Evolutionary conservation across 2,888 invertebrate species (phyloP).

Genomic region (Catocala fraxini): DNA sequence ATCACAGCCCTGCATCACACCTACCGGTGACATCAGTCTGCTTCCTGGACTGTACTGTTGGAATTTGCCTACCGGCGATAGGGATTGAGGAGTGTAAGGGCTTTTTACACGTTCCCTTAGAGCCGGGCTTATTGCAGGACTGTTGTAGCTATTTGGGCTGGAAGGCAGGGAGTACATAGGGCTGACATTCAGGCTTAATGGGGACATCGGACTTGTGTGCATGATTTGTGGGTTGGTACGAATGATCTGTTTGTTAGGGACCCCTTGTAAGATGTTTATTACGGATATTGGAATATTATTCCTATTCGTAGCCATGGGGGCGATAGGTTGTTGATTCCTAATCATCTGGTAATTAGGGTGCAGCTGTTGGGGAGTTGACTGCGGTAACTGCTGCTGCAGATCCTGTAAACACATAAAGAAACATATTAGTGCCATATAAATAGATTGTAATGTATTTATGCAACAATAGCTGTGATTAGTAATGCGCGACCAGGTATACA

Average conservation of each 20-base stretch:
- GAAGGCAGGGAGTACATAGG: conserved; percentile 76
- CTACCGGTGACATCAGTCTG: conserved; percentile 67
- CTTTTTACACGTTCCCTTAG: conserved; percentile 72
- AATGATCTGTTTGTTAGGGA: conserved; percentile 62
- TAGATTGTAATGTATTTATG: too few species aligned
- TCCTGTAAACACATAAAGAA: conserved; percentile 69
- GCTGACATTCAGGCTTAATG: conserved; percentile 74
- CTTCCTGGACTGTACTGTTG: conserved; percentile 71
- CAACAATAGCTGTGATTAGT: too few species aligned
- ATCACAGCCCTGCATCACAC: conserved; percentile 72
- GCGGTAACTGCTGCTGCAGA: conserved; percentile 58
- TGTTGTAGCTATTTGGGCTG: conserved; percentile 75
- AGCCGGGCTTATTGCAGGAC: conserved; percentile 77
- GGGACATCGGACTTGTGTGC: conserved; percentile 70
- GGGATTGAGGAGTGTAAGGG: conserved; percentile 77
- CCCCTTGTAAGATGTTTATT: conserved; percentile 69
- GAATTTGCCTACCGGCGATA: conserved; percentile 75
- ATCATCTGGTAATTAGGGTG: conserved; percentile 62
- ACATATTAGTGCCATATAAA: conserved; percentile 38
- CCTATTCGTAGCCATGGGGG: conserved; percentile 49
- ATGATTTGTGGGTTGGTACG: conserved; percentile 54
- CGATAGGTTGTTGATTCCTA: conserved; percentile 57
- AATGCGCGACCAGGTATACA: too few species aligned
- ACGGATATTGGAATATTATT: conserved; percentile 69
- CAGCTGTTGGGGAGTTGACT: conserved; percentile 55